Conservation (phyloP, 2,113 vertebrate genomes). For the Ranitomeya imitator region DNA sequence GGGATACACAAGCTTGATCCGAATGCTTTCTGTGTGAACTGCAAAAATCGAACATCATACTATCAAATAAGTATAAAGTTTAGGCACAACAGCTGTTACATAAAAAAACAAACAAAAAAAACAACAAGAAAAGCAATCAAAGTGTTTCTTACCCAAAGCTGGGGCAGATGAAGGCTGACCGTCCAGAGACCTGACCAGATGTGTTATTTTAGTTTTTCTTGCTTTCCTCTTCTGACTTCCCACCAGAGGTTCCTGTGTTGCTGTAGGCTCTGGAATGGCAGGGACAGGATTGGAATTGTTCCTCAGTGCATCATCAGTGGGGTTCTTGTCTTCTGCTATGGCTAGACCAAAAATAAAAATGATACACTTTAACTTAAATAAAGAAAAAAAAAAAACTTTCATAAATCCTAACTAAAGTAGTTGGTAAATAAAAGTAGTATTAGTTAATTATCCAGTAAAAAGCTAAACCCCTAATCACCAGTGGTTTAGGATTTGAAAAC, state of each 20-base stretch:
- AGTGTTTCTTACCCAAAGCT: slow-evolving; percentile 69
- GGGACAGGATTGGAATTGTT: slow-evolving; percentile 63
- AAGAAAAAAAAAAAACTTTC: not conserved
- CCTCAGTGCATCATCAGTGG: slow-evolving; percentile 74
- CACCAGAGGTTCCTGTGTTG: slow-evolving; percentile 85
- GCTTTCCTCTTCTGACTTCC: slow-evolving; percentile 99
- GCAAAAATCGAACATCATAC: too few relatives aligned
- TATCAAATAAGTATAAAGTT: too few relatives aligned
- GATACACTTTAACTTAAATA: slow-evolving; percentile 9
- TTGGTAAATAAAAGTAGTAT: too few relatives aligned
- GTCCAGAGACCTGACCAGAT: slow-evolving; percentile 91
- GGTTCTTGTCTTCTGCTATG: slow-evolving; percentile 79
- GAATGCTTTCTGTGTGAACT: too few relatives aligned
- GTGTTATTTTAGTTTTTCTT: slow-evolving; percentile 96
- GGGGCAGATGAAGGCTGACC: slow-evolving; percentile 86
- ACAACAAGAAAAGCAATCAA: not conserved
- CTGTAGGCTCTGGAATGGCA: slow-evolving; percentile 78
- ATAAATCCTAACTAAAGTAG: too few relatives aligned
- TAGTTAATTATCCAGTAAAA: too few relatives aligned
- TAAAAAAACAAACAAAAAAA: not conserved
- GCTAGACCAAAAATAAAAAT: slow-evolving; percentile 66
- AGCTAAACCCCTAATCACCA: too few relatives aligned
- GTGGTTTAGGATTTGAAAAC: too few relatives aligned
- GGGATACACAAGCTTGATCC: too few relatives aligned
- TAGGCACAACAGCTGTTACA: not conserved